Evolutionary conservation across 2,797 vertebrate species (phyloP), one percentile per base, ranked within the genome.

Genomic region (Chaetodon trifasciatus): DNA sequence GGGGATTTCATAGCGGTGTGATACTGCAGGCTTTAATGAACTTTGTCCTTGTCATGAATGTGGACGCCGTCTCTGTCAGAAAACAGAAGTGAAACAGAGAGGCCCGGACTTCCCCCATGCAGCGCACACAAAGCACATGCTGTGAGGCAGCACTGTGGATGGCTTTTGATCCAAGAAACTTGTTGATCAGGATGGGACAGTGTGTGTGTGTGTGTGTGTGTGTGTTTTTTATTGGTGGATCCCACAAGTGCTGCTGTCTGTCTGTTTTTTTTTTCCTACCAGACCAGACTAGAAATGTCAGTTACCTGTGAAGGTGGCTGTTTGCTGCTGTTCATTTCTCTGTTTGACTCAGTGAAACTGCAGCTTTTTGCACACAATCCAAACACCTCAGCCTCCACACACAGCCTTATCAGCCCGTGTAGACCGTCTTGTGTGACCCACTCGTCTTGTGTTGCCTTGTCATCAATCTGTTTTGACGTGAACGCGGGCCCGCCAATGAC

Each of bases 81-180:
- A 95, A 95, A 94, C 94, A 96, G 96, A 96, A 96, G 95, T 96
- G 90, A 93, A 92, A 95, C 83, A 94, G 87, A 88, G 61, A 87
- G 84, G 80, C 76, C 82, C 88, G 95, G 95, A 96, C 94, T 95
- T 96, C 28, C 95, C 96, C 95, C 94, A 74, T 81, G 78, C 57
- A 71, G 71, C 57, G 24, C 70, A 90, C 84, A 90, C 91, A 93
- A 92, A 92, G 94, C 92, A 89, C 92, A 91, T 85, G 83, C 91
- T 94, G 84, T 90, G 85, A 92, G 85, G 84, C 87, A 81, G 85
- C 58, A 60, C 35, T 74, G 60, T 70, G 35, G 71, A 83, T 21
- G n/a, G 49, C 63, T 79, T 88, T 85, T 88, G 47, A 92, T 91
- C 83, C 88, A 89, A 88, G 70, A 90, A 91, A 91, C 92, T 85